Evolutionary conservation across 2,113 vertebrate species (phyloP), one percentile per base, ranked within the genome.

Genomic region (Catharus minimus): DNA sequence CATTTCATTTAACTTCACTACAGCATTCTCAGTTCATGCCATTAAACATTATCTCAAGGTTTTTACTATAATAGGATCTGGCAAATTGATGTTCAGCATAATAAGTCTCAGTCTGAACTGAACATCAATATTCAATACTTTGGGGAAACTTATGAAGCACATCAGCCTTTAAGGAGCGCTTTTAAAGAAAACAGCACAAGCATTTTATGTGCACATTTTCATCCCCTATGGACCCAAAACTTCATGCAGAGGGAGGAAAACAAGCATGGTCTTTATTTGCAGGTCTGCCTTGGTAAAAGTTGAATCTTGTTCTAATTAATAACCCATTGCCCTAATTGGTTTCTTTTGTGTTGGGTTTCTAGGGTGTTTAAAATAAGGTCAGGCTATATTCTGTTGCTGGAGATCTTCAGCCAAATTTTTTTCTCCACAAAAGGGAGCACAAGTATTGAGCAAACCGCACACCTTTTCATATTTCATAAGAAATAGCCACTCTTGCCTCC

Each of bases 11-110:
- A 80, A 86, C 58, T 79, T 88, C 67, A 46, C 72, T 69, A 38
- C 43, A 73, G 28, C 60, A 50, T 46, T 73, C 23, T 94, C 33
- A 53, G 38, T 86, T 69, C 55, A 62, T 55, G 64, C 47, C 64
- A 65, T 83, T 90, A 86, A 93, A 66, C 30, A 66, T 88, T 89
- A 80, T 88, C 62, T 90, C 67, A 72, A 91, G 53, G 50, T 85
- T 79, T 89, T 68, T 49, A 28, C 50, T 86, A 13, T 89, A 91
- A 88, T 9, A 88, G 67, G 43, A 62, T 85, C 82, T 93, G 60
- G 58, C 33, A 91, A 88, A 58, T 55, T 80, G 50, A 68, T 53
- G 53, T 24, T 88, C 32, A 86, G 82, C 60, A 69, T 90, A 87
- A 7, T 84, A 79, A 86, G 52, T 61, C 64, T 52, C 33, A 58